Conservation (phyloP, 2,113 vertebrate species). For the Sturnus vulgaris region DNA sequence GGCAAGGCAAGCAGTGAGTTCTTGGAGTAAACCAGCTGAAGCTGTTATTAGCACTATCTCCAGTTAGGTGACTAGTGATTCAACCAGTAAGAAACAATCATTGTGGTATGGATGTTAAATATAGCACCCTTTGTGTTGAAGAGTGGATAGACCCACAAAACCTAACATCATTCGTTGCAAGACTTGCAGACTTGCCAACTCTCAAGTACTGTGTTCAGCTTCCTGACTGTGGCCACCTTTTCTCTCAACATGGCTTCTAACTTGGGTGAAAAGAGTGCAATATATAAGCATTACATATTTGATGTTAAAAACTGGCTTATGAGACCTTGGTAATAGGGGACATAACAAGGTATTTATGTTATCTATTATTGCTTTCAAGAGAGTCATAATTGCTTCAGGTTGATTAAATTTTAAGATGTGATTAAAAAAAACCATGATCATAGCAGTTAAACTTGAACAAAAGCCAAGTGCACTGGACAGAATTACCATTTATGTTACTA, state of each 20-base stretch:
- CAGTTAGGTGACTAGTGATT: not conserved
- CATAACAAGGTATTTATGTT: not conserved
- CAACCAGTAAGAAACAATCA: not conserved
- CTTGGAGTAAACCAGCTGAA: not conserved
- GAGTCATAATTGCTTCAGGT: not conserved
- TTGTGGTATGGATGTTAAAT: not conserved
- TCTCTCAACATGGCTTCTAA: not conserved
- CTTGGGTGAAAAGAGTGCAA: not conserved
- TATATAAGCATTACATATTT: not conserved
- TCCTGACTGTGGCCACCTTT: not conserved
- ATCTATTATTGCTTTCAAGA: not conserved
- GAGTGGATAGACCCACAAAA: not conserved
- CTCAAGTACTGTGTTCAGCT: not conserved
- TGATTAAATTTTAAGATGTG: not conserved
- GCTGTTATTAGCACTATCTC: not conserved
- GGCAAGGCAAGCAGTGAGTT: not conserved
- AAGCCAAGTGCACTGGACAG: not conserved
- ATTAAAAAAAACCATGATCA: fast-evolving
- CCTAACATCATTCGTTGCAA: not conserved
- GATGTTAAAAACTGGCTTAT: not conserved
- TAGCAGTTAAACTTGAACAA: not conserved
- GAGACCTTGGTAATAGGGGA: not conserved
- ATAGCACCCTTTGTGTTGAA: not conserved
- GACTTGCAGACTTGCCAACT: not conserved
- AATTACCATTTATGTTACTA: not conserved